A percentile compares a stretch with the other conserved stretches of the same genome.
Evolutionary conservation across 1,140 invertebrate species (phyloP).

Genomic region (Physella acuta): DNA sequence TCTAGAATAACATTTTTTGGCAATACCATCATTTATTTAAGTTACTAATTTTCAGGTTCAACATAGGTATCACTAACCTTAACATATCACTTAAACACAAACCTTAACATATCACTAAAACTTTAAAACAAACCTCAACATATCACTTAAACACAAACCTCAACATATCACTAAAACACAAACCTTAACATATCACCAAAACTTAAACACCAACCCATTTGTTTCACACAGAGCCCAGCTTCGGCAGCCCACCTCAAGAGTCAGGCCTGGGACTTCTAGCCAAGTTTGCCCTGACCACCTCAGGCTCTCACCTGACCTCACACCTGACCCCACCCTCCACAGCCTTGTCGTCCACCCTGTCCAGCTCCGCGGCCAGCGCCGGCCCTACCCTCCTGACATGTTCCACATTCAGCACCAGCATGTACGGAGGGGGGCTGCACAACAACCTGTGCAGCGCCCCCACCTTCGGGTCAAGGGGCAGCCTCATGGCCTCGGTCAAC

Average conservation of each 20-base stretch:
- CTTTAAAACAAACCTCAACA: no score
- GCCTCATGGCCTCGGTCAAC: background rate
- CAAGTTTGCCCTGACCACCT: slow-evolving; percentile 35
- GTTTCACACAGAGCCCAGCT: background rate
- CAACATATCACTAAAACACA: no score
- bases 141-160: no score
- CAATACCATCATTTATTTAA: no score
- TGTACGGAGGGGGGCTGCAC: background rate
- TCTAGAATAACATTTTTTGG: no score
- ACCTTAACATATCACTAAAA: no score
- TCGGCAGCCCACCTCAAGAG: slow-evolving; percentile 4
- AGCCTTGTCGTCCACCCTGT: background rate
- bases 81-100: no score
- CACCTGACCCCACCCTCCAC: background rate
- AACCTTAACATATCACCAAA: no score
- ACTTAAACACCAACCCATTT: no score
- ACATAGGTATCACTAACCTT: no score
- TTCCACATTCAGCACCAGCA: slow-evolving; percentile 4
- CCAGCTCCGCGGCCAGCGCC: background rate
- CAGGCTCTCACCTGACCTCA: background rate
- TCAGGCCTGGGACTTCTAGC: slow-evolving; percentile 42
- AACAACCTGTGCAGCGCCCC: background rate
- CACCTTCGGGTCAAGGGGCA: background rate
- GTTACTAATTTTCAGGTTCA: no score
- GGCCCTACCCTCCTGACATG: background rate